phyloP scores from a whole-genome alignment of 2,888 invertebrate species.

The Lithosia quadra region DNA sequence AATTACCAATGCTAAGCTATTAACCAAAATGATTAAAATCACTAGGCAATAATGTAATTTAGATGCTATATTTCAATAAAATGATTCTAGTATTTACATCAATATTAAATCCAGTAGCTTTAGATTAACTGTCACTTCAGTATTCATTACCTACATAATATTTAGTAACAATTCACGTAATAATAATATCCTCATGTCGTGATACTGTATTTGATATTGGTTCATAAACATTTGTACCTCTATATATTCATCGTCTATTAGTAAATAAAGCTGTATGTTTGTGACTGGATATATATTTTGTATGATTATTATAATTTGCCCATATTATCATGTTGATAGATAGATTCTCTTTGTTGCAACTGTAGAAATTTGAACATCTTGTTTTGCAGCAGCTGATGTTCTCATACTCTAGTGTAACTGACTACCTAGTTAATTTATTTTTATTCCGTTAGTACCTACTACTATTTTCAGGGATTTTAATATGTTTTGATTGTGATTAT shows the following conservation, averaged over 20 bases:
- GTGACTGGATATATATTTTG: too few species aligned
- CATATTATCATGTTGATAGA: too few species aligned
- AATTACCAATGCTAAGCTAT: background rate
- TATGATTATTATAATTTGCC: background rate
- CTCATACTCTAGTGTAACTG: background rate
- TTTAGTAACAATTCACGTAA: constrained; percentile 2
- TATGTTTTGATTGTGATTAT: background rate
- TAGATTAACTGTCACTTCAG: background rate
- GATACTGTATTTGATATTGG: constrained; percentile 35
- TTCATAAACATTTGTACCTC: too few species aligned
- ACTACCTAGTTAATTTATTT: background rate
- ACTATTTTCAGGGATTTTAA: too few species aligned
- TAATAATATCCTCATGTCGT: constrained; percentile 33
- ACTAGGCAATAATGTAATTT: background rate
- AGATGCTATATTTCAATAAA: background rate
- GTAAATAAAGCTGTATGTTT: background rate
- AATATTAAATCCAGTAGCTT: background rate
- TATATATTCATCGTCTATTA: constrained; percentile 16
- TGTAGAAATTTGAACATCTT: background rate
- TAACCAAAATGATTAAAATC: too few species aligned
- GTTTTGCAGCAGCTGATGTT: background rate
- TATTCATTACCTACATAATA: background rate
- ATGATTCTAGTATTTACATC: background rate
- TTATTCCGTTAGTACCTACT: background rate
- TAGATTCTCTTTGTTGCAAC: too few species aligned